Evolutionary conservation across 2,888 invertebrate species (phyloP), one percentile per base, ranked within the genome.

Genomic region (Noctua pronuba): DNA sequence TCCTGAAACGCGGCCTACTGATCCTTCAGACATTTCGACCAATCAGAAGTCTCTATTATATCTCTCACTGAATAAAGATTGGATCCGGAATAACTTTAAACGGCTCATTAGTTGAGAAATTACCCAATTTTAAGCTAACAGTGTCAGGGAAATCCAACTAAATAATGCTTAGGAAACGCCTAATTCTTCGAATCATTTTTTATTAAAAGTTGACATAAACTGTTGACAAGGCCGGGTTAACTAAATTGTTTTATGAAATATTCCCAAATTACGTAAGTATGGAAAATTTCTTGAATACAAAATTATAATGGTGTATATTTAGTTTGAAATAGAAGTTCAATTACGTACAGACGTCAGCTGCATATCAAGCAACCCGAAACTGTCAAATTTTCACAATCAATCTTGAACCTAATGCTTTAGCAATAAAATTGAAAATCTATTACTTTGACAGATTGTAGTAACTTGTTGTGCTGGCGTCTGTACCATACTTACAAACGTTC

Each of bases 111-210:
- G 10, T 75, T 74, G 0, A n/a, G 8, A 44, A 75, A 31, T 44
- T 74, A 31, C 31, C n/a, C 13, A 55, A 74, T 46, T 74, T 21
- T 46, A 74, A 35, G 16, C 58, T 58, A 58, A 35, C 58, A 74
- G 10, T n/a, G 41, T 0, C 16, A 58, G 41, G 41, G 4, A 58
- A 58, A 73, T 16, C 58, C 35, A 44, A 73, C n/a, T 44, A 13
- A 58, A 58, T n/a, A 58, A n/a, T 35, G 6, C 16, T 58, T 16
- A 58, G 6, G 31, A 55, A 74, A 35, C 28, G 35, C 44, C 10
- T 18, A 74, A 2, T 58, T 60, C n/a, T 46, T 3, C 0, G 35
- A 74, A 38, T 28, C 11, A 13, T 46, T 60, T 24, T 74, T 58
- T 58, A 41, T 58, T 44, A 10, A 35, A 35, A 16, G 35, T 74